These are phyloP conservation scores for Brenthis ino DNA, from an alignment of 2,888 invertebrate species.

Conservation along the genomic window DNA sequence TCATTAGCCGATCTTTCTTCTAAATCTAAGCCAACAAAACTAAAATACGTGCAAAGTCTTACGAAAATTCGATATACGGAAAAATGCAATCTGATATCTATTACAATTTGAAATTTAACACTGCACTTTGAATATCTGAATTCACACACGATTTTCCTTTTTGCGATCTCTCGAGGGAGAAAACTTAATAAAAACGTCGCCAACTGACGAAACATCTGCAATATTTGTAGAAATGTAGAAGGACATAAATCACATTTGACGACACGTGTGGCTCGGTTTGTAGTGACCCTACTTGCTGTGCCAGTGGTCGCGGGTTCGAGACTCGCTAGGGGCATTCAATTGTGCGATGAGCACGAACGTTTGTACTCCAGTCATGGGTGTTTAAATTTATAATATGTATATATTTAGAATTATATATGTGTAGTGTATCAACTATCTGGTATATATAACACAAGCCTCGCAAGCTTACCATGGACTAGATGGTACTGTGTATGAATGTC, in stretches of 20 bases:
- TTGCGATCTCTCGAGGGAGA: conserved; percentile 37
- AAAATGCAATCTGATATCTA: conserved; percentile 20
- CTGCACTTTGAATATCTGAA: conserved; percentile 37
- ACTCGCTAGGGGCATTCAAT: too few relatives aligned
- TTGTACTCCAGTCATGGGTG: too few relatives aligned
- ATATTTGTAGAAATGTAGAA: conserved; percentile 57
- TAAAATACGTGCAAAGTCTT: not conserved
- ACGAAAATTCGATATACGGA: not conserved
- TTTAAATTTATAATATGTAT: too few relatives aligned
- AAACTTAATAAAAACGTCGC: conserved; percentile 58
- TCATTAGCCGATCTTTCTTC: too few relatives aligned
- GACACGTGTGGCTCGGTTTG: too few relatives aligned
- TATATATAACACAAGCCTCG: too few relatives aligned
- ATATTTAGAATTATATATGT: too few relatives aligned
- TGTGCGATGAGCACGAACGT: too few relatives aligned
- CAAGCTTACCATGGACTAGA: too few relatives aligned
- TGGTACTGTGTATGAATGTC: conserved; percentile 42
- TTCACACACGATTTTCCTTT: conserved; percentile 40
- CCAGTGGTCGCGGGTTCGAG: too few relatives aligned
- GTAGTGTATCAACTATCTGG: too few relatives aligned
- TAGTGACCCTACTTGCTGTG: too few relatives aligned
- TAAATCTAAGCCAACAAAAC: not conserved
- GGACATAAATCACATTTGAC: conserved; percentile 63
- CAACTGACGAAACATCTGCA: conserved; percentile 61
- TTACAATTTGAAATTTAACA: conserved; percentile 39